Evolutionary conservation across 2,888 invertebrate genomes (phyloP).

Genomic region (Macroteleia sp.): DNA sequence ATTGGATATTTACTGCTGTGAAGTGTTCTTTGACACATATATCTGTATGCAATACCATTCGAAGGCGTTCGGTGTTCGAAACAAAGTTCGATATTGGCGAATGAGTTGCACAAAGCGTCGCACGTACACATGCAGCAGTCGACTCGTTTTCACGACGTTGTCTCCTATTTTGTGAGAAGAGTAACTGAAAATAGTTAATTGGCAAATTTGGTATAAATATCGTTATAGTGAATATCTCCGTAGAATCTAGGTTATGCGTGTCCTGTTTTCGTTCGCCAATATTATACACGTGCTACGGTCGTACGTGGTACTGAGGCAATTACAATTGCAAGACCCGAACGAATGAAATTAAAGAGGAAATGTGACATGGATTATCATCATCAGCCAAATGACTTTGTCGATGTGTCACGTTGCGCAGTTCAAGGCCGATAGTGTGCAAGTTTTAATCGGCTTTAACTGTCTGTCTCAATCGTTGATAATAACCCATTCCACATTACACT

Average conservation of each 20-base stretch:
- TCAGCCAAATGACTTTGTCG: slow-evolving; percentile 26
- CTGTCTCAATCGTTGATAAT: too few species aligned
- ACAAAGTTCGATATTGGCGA: too few species aligned
- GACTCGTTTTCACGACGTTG: slow-evolving; percentile 31
- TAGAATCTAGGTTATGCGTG: slow-evolving; percentile 45
- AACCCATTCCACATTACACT: too few species aligned
- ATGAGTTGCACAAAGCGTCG: slow-evolving; percentile 12
- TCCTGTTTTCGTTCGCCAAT: slow-evolving; percentile 27
- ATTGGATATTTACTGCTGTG: too few species aligned
- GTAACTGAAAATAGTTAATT: slow-evolving; percentile 35
- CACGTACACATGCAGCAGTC: slow-evolving; percentile 12
- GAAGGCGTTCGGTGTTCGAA: too few species aligned
- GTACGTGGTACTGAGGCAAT: slow-evolving; percentile 37
- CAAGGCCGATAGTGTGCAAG: slow-evolving; percentile 26
- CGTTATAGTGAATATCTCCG: slow-evolving; percentile 32
- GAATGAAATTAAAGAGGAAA: slow-evolving; percentile 71
- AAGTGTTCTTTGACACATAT: too few species aligned
- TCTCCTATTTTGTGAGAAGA: slow-evolving; percentile 24
- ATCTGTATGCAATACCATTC: too few species aligned
- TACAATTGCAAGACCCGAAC: slow-evolving; percentile 58
- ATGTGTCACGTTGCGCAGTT: slow-evolving; percentile 18
- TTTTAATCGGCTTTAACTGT: too few species aligned
- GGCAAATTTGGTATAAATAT: slow-evolving; percentile 46
- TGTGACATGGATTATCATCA: slow-evolving; percentile 64
- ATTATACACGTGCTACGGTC: slow-evolving; percentile 37